A percentile compares a stretch with the other conserved stretches of the same genome.
These are phyloP conservation scores for Distichodus sexfasciatus DNA, from an alignment of 2,797 vertebrate species.

Conservation along the genomic window DNA sequence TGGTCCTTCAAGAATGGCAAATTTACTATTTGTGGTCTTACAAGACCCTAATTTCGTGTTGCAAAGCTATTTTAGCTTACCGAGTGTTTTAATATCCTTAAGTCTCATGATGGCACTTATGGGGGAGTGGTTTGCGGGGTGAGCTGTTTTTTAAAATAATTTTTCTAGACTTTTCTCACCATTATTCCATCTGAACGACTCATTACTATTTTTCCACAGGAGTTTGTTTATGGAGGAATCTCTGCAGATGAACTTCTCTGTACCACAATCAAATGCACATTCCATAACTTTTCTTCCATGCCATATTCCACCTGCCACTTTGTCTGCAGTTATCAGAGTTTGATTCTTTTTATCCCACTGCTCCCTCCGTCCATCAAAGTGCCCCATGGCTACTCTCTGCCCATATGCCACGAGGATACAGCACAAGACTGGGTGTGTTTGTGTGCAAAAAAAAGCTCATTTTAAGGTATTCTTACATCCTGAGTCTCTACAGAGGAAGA, in stretches of 20 bases:
- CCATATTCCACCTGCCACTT: slow-evolving; percentile 1
- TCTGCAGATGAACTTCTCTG: neutral
- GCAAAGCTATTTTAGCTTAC: neutral
- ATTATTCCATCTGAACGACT: neutral
- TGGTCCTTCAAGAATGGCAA: neutral
- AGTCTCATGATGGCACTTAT: neutral
- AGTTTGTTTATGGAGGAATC: too few relatives aligned
- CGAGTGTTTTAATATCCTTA: neutral
- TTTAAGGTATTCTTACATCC: slow-evolving; percentile 88
- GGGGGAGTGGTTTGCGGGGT: neutral
- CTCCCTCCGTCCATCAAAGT: slow-evolving; percentile 59
- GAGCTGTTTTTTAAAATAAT: neutral
- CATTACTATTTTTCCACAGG: neutral
- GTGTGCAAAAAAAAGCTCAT: slow-evolving; percentile 75
- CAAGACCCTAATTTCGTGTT: neutral
- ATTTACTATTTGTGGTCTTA: neutral
- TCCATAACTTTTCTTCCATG: neutral
- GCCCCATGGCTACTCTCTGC: slow-evolving; percentile 68
- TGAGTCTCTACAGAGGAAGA: slow-evolving; percentile 97
- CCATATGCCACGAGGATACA: slow-evolving; percentile 46
- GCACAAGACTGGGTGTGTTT: slow-evolving; percentile 71
- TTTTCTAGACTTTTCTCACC: neutral
- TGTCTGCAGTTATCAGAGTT: slow-evolving; percentile 1
- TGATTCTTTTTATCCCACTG: slow-evolving; percentile 52
- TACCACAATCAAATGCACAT: neutral